Base-by-base conservation (phyloP, 2,888 invertebrate species). In the Synergus japonicus region DNA sequence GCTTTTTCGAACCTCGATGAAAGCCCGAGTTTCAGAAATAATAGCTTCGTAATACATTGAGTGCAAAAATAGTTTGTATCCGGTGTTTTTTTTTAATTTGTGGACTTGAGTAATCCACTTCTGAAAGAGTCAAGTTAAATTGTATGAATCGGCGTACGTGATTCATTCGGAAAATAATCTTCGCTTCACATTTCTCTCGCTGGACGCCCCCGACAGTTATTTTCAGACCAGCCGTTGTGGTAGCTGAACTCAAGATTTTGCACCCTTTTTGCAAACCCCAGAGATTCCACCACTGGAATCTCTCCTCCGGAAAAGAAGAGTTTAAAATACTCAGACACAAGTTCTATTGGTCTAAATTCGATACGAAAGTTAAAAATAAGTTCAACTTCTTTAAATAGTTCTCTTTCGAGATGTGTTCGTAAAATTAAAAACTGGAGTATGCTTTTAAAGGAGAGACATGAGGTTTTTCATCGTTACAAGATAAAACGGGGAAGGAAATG, bases 121-220 rank as follows among this genome's bases (percentile, higher is more conserved):
- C 15, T n/a, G 37, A 66, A 60, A 66, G 76, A 80, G 41, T 43
- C 37, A 69, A 79, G 64, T 44, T 64, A 76, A 81, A 54, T 54
- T 73, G 76, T 78, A 81, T 83, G 78, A 82, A 86, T 86, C 82
- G 80, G 76, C 69, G 81, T 80, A 79, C 81, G 83, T 88, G 88
- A 87, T 85, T 88, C 86, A 87, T 82, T 81, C 78, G 78, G 81
- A 82, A 85, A 85, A 86, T 86, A 85, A 85, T 83, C 79, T 69
- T 73, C 67, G 63, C 76, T 76, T 82, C 78, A 77, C 77, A 78
- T 79, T 22, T 77, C 60, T 78, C 77, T 79, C 76, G 44, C 37
- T 83, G 76, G 66, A 82, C 86, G 82, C 85, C 83, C 82, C 81
- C 83, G 46, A 73, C 41, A 69, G 78, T 77, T 84, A 80, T 82